Percentiles rank a stretch among this genome's conserved stretches.
These are phyloP conservation scores for Psilopogon haemacephalus DNA, from an alignment of 2,113 vertebrate genomes.

Conservation along the genomic window DNA sequence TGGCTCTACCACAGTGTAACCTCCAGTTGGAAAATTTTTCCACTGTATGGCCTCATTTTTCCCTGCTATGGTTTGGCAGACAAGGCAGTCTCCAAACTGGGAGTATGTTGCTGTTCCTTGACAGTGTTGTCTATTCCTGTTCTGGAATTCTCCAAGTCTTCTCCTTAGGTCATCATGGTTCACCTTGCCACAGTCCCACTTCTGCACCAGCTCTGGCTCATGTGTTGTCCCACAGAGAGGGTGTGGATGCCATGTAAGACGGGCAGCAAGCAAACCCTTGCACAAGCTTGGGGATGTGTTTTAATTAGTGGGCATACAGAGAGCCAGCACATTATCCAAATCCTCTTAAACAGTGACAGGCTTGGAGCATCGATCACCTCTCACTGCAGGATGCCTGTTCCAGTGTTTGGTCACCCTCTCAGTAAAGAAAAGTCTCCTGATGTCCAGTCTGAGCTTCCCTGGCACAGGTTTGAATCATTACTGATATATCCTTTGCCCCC, in stretches of 20 bases:
- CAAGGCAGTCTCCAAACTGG: not conserved
- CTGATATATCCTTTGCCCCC: fast-evolving
- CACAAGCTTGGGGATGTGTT: fast-evolving
- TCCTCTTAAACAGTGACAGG: not conserved
- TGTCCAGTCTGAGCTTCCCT: fast-evolving
- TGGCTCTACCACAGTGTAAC: not conserved
- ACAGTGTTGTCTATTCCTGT: not conserved
- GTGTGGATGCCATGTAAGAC: not conserved
- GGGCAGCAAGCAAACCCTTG: not conserved
- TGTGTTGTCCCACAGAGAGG: fast-evolving
- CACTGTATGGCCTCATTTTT: not conserved
- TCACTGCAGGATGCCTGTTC: not conserved
- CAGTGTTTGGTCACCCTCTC: not conserved
- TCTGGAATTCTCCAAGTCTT: too few species aligned
- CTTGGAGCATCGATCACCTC: not conserved
- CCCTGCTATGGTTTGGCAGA: not conserved
- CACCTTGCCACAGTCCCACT: not conserved
- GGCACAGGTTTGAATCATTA: not conserved
- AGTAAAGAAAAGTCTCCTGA: not conserved
- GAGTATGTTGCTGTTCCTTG: not conserved
- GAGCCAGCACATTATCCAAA: not conserved
- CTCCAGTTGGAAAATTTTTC: not conserved
- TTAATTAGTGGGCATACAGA: fast-evolving
- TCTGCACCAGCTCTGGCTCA: not conserved
- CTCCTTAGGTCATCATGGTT: fast-evolving